These are phyloP conservation scores for Scarus forsteni DNA, from an alignment of 2,797 vertebrate genomes.

Conservation along the genomic window DNA sequence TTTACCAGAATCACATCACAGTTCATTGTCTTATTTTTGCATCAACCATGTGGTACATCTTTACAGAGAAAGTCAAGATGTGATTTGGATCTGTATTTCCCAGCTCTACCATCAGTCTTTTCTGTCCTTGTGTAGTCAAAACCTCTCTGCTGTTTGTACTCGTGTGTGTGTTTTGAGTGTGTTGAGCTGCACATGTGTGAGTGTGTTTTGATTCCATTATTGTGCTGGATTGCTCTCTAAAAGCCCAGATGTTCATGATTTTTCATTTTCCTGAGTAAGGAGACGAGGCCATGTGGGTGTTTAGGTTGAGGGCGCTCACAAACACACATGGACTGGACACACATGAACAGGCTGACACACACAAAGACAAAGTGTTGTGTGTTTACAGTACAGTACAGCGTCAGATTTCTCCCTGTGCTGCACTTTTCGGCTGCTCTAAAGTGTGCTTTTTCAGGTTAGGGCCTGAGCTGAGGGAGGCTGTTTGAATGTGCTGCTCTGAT, in stretches of 20 bases:
- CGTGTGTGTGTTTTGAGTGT: constrained; percentile 12
- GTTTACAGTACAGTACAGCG: constrained; percentile 12
- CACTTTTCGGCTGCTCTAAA: background rate
- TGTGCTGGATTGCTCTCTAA: constrained; percentile 33
- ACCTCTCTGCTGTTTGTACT: constrained; percentile 3
- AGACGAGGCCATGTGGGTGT: constrained; percentile 35
- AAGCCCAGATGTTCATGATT: constrained; percentile 53
- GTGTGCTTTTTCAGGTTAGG: background rate
- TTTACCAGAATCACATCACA: no score
- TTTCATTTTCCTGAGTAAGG: constrained; percentile 29
- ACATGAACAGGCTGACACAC: background rate
- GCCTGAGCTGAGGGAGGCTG: no score
- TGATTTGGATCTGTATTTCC: no score
- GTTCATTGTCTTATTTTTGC: no score
- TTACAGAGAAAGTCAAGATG: no score
- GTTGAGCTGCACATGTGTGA: constrained; percentile 5
- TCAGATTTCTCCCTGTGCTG: constrained; percentile 7
- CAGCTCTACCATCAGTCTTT: no score
- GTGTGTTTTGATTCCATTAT: constrained; percentile 15
- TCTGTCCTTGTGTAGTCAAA: no score
- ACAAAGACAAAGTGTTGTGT: background rate
- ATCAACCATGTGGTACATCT: no score
- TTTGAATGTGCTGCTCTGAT: no score
- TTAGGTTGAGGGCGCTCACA: background rate
- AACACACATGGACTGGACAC: constrained; percentile 6